Percentiles rank a stretch among this genome's conserved stretches.
Conservation (phyloP, 1,140 invertebrate genomes). For the Plectrocnemia conspersa region DNA sequence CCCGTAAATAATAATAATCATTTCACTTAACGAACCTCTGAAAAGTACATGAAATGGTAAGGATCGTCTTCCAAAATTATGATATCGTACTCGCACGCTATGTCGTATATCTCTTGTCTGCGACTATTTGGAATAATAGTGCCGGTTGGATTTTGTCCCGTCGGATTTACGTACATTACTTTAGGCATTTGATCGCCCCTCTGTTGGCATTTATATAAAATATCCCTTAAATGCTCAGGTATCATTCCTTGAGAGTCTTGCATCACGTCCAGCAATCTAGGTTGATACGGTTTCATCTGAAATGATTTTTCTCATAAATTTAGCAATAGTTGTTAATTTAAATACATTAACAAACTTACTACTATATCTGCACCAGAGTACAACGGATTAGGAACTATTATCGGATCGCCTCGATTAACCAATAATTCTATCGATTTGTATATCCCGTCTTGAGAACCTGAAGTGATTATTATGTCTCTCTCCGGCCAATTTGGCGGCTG, state of each 20-base stretch:
- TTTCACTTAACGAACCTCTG: conserved; percentile 36
- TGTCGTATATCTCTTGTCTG: conserved; percentile 63
- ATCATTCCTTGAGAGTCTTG: conserved; percentile 53
- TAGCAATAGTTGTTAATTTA: background rate
- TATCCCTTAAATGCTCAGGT: conserved; percentile 45
- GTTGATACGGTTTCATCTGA: conserved; percentile 51
- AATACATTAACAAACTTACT: conserved; percentile 50
- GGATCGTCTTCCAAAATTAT: conserved; percentile 74
- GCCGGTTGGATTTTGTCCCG: conserved; percentile 63
- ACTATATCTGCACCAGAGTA: conserved; percentile 66
- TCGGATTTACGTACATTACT: conserved; percentile 54
- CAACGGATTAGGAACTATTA: conserved; percentile 64
- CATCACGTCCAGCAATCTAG: conserved; percentile 49
- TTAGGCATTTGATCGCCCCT: conserved; percentile 53
- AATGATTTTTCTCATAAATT: conserved; percentile 13
- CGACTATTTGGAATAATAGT: conserved; percentile 57
- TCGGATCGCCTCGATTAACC: conserved; percentile 60
- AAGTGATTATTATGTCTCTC: conserved; percentile 61
- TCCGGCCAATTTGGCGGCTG: conserved; percentile 60
- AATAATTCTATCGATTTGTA: conserved; percentile 67
- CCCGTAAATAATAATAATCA: background rate
- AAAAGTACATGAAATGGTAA: conserved; percentile 67
- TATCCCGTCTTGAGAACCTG: conserved; percentile 72
- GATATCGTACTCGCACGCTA: conserved; percentile 66
- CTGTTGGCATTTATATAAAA: conserved; percentile 45